Conservation (phyloP, 2,888 invertebrate genomes). For the Synanthedon myopaeformis region DNA sequence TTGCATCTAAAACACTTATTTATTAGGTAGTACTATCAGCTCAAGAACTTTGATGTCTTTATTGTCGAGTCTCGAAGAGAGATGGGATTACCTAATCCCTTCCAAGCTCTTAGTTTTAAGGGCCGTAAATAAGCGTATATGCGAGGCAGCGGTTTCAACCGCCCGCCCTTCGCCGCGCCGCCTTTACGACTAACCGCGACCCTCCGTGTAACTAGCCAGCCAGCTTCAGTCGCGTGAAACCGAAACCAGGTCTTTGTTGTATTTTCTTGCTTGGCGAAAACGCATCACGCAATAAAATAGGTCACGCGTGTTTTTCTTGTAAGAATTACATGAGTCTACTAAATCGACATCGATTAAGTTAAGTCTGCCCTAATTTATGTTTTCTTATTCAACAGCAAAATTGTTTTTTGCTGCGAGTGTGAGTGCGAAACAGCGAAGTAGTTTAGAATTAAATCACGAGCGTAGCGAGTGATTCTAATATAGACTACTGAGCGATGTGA, state of each 20-base stretch:
- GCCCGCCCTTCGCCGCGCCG: background rate
- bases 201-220: background rate
- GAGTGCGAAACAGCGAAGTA: too few species aligned
- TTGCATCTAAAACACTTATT: background rate
- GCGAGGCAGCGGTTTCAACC: constrained; percentile 8
- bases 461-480: too few species aligned
- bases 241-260: constrained; percentile 12
- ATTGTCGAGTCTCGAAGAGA: background rate
- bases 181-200: constrained; percentile 4
- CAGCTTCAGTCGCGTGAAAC: constrained; percentile 7
- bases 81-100: constrained; percentile 13
- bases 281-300: constrained; percentile 10
- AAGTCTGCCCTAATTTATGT: too few species aligned
- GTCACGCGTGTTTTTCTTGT: background rate
- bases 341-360: too few species aligned
- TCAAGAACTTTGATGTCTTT: constrained; percentile 3
- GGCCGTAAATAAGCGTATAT: constrained; percentile 33
- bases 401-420: too few species aligned
- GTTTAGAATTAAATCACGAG: too few species aligned
- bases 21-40: constrained; percentile 3
- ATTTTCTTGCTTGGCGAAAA: constrained; percentile 7
- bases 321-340: too few species aligned
- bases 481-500: too few species aligned
- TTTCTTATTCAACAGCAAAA: too few species aligned
- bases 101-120: constrained; percentile 23